Conservation (phyloP, 1,140 invertebrate genomes). For the Drosophila erecta region DNA sequence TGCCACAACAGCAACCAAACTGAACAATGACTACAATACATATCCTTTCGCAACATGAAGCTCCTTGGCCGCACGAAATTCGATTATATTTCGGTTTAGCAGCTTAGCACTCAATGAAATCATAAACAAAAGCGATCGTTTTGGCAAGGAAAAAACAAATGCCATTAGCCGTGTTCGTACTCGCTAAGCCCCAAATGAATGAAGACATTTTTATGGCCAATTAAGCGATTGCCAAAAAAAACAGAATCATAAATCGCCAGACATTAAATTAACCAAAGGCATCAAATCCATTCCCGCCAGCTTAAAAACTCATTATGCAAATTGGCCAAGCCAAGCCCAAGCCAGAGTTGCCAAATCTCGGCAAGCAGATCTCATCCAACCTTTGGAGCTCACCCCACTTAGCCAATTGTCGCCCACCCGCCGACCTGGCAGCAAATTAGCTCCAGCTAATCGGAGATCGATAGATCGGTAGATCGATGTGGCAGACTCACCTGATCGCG, state of each 20-base stretch:
- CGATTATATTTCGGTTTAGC: conserved; percentile 26
- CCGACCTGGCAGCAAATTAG: conserved; percentile 54
- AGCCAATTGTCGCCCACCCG: conserved; percentile 69
- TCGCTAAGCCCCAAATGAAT: conserved; percentile 52
- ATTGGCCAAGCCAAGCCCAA: conserved; percentile 43
- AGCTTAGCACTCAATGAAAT: conserved; percentile 46
- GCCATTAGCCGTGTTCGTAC: conserved; percentile 19
- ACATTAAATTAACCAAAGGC: conserved; percentile 28
- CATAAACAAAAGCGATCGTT: conserved; percentile 40
- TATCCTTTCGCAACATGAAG: conserved; percentile 54
- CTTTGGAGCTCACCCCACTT: conserved; percentile 58
- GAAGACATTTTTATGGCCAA: conserved; percentile 81
- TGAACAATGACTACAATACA: conserved; percentile 19
- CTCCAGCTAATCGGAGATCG: conserved; percentile 47
- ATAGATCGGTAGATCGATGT: conserved; percentile 22
- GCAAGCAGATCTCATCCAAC: conserved; percentile 46
- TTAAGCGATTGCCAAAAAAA: conserved; percentile 66
- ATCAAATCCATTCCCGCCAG: conserved; percentile 68
- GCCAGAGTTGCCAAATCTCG: conserved; percentile 28
- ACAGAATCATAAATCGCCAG: conserved; percentile 65
- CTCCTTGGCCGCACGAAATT: conserved; percentile 21
- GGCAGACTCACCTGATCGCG: conserved; percentile 91
- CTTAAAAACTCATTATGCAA: conserved; percentile 83
- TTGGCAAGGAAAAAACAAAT: conserved; percentile 4
- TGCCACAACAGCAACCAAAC: conserved; percentile 27